phyloP scores from a whole-genome alignment of 2,888 invertebrate species.

The Zootermopsis nevadensis region DNA sequence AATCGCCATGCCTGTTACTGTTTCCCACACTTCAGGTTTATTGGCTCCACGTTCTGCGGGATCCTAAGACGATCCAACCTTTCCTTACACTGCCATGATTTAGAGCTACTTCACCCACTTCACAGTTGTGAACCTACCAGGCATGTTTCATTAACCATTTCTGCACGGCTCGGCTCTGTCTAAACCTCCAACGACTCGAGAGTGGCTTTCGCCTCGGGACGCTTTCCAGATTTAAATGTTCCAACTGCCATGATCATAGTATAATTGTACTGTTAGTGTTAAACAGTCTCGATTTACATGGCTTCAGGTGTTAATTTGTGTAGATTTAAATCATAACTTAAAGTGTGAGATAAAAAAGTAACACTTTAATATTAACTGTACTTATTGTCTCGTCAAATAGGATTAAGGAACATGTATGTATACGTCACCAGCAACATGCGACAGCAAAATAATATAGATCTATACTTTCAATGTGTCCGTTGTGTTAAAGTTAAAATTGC shows the following conservation, averaged over 20 bases:
- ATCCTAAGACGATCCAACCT: neutral
- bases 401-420: neutral
- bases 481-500: neutral
- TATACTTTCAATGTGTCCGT: neutral
- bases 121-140: neutral
- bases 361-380: constrained; percentile 7
- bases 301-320: neutral
- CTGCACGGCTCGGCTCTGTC: neutral
- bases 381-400: neutral
- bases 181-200: too few species aligned
- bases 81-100: neutral
- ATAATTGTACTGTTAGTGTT: neutral
- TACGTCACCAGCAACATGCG: neutral
- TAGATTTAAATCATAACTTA: neutral
- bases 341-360: constrained; percentile 27
- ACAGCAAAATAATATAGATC: neutral
- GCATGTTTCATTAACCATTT: neutral
- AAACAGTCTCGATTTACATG: neutral
- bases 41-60: neutral
- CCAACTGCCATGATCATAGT: neutral
- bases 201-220: neutral
- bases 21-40: constrained; percentile 27
- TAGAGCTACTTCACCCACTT: neutral
- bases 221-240: neutral
- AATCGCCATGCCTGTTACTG: neutral